These are phyloP conservation scores for Echinometra lucunter DNA, from an alignment of 53 echinoderm and acorn worm species.

Conservation along the genomic window DNA sequence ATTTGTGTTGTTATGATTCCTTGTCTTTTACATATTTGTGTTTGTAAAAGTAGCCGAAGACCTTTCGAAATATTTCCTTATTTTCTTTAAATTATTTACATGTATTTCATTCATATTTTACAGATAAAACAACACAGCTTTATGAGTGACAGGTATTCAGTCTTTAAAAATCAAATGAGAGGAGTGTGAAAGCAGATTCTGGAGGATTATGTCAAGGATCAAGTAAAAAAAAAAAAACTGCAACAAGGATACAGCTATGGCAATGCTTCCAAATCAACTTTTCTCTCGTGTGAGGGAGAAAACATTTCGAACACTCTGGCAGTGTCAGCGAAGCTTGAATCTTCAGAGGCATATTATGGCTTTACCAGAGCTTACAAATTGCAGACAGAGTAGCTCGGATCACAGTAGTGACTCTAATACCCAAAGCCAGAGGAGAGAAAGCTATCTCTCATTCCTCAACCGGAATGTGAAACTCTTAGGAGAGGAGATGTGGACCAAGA, in stretches of 20 bases:
- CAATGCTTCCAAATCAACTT: constrained; percentile 9
- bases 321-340: background rate
- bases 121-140: background rate
- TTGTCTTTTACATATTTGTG: too few species aligned
- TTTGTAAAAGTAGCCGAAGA: too few species aligned
- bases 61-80: too few species aligned
- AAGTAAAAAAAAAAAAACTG: background rate
- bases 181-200: background rate
- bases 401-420: background rate
- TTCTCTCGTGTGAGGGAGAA: constrained; percentile 26
- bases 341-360: background rate
- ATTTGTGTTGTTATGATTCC: too few species aligned
- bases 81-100: too few species aligned
- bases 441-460: constrained; percentile 65
- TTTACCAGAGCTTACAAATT: background rate
- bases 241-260: background rate
- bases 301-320: constrained; percentile 5
- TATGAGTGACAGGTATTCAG: background rate
- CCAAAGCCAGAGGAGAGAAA: constrained; percentile 18
- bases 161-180: background rate
- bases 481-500: constrained; percentile 77
- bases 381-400: constrained; percentile 57
- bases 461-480: constrained; percentile 80
- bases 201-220: background rate
- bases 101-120: background rate